A percentile compares a stretch with the other conserved stretches of the same genome.
Evolutionary conservation across 1,140 invertebrate genomes (phyloP).

Genomic region (Zaprionus camerounensis): DNA sequence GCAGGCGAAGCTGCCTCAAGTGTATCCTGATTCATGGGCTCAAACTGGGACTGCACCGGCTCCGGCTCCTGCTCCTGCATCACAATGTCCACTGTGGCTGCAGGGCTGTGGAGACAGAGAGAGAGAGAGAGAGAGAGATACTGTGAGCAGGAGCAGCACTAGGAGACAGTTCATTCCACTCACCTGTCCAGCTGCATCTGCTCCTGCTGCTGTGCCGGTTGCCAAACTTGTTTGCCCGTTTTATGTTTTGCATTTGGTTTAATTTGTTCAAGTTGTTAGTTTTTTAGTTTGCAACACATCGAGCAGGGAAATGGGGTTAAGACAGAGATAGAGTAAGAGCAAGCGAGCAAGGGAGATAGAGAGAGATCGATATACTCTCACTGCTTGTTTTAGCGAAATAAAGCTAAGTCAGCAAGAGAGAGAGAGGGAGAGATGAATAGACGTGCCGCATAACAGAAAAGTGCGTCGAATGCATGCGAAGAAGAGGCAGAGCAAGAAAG

Average conservation of each 20-base stretch:
- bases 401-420: neutral
- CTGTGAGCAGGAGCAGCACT: neutral
- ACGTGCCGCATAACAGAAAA: conserved; percentile 4
- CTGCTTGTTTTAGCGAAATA: neutral
- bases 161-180: neutral
- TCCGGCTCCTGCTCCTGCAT: conserved; percentile 41
- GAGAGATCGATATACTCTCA: neutral
- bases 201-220: conserved; percentile 16
- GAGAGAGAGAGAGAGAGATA: neutral
- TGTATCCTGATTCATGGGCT: conserved; percentile 86
- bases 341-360: neutral
- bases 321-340: neutral
- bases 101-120: neutral
- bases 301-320: neutral
- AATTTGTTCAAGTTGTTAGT: conserved; percentile 34
- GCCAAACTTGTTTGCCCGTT: conserved; percentile 38
- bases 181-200: conserved; percentile 21
- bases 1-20: conserved; percentile 77
- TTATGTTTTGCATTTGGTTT: conserved; percentile 1
- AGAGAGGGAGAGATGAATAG: conserved; percentile 2
- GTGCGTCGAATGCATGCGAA: conserved; percentile 8
- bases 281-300: conserved; percentile 7
- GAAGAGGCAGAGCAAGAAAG: neutral
- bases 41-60: conserved; percentile 18
- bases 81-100: conserved; percentile 37